phyloP scores from a whole-genome alignment of 2,888 invertebrate genomes.

The Mythimna impura region DNA sequence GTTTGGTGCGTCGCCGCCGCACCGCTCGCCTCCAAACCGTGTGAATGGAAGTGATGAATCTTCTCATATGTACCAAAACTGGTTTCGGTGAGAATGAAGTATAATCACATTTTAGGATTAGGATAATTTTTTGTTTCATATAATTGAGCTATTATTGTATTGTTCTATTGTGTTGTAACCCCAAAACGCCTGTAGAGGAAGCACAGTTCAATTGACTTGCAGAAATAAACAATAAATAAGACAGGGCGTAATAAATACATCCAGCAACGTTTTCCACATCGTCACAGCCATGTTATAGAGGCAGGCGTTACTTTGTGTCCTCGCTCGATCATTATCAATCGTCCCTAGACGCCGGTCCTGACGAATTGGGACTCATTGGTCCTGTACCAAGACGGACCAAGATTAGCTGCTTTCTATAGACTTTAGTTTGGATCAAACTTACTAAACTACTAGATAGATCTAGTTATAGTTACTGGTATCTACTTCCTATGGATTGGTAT shows the following conservation, averaged over 20 bases:
- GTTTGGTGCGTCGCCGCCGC: slow-evolving; percentile 72
- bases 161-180: slow-evolving; percentile 15
- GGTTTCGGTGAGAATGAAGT: slow-evolving; percentile 76
- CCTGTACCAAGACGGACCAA: slow-evolving; percentile 50
- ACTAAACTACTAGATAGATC: neutral
- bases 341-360: slow-evolving; percentile 57
- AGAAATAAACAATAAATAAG: slow-evolving; percentile 14
- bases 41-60: slow-evolving; percentile 84
- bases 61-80: slow-evolving; percentile 82
- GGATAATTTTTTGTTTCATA: slow-evolving; percentile 59
- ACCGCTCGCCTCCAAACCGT: slow-evolving; percentile 74
- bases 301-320: slow-evolving; percentile 53
- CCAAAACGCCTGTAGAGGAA: neutral
- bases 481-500: neutral
- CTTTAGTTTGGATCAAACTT: slow-evolving; percentile 14
- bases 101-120: slow-evolving; percentile 67
- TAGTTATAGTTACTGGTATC: neutral
- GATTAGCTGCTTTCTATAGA: slow-evolving; percentile 36
- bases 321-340: slow-evolving; percentile 71
- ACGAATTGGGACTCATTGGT: slow-evolving; percentile 64
- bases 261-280: slow-evolving; percentile 39
- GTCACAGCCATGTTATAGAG: slow-evolving; percentile 47
- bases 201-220: neutral
- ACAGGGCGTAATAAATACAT: slow-evolving; percentile 29
- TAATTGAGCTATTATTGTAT: slow-evolving; percentile 46